Evolutionary conservation across 1,140 invertebrate genomes (phyloP), one percentile per base, ranked within the genome.

Genomic region (Harpegnathos saltator): DNA sequence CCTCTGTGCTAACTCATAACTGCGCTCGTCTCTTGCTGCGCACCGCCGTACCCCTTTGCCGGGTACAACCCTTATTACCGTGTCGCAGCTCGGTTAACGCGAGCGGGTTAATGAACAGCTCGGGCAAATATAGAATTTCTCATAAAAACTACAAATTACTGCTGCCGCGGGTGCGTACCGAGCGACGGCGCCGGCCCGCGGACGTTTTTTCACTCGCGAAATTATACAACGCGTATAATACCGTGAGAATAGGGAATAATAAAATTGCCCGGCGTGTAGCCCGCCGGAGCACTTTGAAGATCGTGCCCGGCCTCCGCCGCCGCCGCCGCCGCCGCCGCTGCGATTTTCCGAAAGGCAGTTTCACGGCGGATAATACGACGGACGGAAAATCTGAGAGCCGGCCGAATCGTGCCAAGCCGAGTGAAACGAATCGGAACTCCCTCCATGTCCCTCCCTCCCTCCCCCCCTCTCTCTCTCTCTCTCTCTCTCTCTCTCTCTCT

Each of bases 61-160:
- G 74, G 59, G 17, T 78, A 68, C 85, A 74, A 73, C 88, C 88
- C 88, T 90, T 89, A 90, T 90, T 90, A 89, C 84, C 84, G 81
- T 89, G 87, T 89, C 87, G 87, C 88, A 84, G 88, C 88, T 78
- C 73, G 83, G 89, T 90, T 88, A 90, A 84, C 88, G 58, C 83
- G 85, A 88, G 89, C 66, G 85, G 86, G 88, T 85, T 89, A 90
- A 90, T 90, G 86, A 89, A 91, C 89, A 90, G 83, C 89, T 86
- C 86, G 85, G 66, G 86, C 82, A 90, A 91, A 90, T 91, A 89
- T 87, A 89, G 75, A 87, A 88, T 88, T 85, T 89, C 83, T 83
- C 85, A 82, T 90, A 83, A 90, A 89, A 89, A 89, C 87, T 89
- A 88, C 87, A 89, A 89, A 89, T 89, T 89, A 89, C 88, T 88